These are phyloP conservation scores for Petrocephalus zakoni DNA, from an alignment of 2,113 vertebrate species.

Conservation along the genomic window DNA sequence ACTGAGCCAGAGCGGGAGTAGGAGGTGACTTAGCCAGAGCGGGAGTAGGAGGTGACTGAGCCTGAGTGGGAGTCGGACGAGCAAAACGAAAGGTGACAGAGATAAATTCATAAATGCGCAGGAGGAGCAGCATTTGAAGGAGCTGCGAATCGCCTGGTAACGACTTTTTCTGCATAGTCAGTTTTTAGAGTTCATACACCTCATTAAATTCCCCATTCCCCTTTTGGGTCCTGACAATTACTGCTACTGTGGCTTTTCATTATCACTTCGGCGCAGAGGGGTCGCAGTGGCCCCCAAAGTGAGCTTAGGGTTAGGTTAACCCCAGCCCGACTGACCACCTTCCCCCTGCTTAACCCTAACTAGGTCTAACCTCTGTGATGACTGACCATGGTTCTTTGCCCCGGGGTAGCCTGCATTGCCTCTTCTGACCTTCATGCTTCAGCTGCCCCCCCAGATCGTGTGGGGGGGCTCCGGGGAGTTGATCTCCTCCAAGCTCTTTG, in stretches of 20 bases:
- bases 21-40: background rate
- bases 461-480: background rate
- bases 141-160: background rate
- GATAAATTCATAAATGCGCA: background rate
- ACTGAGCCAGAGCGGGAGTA: background rate
- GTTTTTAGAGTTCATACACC: background rate
- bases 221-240: background rate
- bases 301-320: background rate
- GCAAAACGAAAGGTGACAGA: background rate
- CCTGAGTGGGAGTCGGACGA: background rate
- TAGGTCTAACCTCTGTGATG: background rate
- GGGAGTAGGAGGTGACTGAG: too few species aligned
- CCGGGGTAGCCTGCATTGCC: background rate
- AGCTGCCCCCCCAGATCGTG: too few species aligned
- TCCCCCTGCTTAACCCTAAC: background rate
- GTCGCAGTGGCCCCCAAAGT: background rate
- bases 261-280: background rate
- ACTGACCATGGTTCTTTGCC: background rate
- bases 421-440: background rate
- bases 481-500: background rate
- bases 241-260: background rate
- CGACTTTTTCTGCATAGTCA: background rate
- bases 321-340: background rate
- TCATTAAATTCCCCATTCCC: conserved; percentile 7
- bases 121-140: background rate